Percentiles rank a stretch among this genome's conserved stretches.
phyloP scores from a whole-genome alignment of 2,113 vertebrate genomes.

The Pitta sordida region DNA sequence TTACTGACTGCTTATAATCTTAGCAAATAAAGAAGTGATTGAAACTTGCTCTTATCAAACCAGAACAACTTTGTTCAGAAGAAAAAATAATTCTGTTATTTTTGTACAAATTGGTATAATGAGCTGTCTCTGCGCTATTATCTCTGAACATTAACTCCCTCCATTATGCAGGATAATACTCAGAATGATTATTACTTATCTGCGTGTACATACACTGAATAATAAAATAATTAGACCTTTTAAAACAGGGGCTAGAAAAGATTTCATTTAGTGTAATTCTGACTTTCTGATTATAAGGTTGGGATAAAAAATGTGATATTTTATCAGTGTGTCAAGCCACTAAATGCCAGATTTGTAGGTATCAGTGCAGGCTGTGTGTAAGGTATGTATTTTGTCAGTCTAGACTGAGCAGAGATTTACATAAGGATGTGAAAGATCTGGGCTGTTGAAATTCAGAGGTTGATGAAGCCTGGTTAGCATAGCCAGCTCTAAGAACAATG shows the following conservation, averaged over 20 bases:
- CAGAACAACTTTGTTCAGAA: conserved; percentile 42
- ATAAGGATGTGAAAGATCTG: not conserved
- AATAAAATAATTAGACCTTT: conserved; percentile 68
- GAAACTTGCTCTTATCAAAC: conserved; percentile 57
- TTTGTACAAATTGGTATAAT: conserved; percentile 57
- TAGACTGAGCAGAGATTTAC: not conserved
- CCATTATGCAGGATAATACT: conserved; percentile 44
- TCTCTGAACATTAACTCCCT: conserved; percentile 36
- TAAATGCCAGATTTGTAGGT: not conserved
- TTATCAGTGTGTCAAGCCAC: not conserved
- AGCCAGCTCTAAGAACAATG: not conserved
- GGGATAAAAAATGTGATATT: conserved; percentile 28
- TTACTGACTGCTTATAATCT: not conserved
- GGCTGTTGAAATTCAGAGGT: not conserved
- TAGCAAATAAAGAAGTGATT: conserved; percentile 30
- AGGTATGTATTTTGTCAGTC: not conserved
- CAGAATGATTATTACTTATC: conserved; percentile 60
- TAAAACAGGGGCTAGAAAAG: conserved; percentile 11
- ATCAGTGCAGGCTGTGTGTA: not conserved
- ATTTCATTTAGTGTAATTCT: conserved; percentile 33
- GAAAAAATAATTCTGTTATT: conserved; percentile 44
- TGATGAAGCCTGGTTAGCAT: not conserved
- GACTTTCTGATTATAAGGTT: conserved; percentile 38
- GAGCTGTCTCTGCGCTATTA: conserved; percentile 42
- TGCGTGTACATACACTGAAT: conserved; percentile 48